Base-by-base conservation (phyloP, 2,113 vertebrate genomes). In the Suncus etruscus region DNA sequence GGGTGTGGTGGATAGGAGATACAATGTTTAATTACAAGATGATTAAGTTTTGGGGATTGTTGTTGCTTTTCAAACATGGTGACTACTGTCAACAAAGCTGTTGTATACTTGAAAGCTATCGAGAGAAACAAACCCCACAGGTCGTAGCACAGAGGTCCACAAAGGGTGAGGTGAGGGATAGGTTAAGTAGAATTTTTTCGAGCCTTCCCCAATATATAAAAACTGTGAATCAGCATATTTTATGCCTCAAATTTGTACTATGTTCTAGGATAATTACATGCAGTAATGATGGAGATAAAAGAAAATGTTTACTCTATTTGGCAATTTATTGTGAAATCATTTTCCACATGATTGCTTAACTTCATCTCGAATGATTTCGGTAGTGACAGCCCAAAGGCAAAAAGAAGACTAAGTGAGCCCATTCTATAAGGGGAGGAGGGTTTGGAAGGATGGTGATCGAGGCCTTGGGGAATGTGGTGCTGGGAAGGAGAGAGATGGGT, bases 321-420 rank as follows among this genome's bases (percentile, higher is more conserved):
- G 54, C 18, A 58, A 14, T 16, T 58, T 18, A 58, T 18, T 58
- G 54, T 5, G 11, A 18, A 58, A 18, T 8, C 15, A 16, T 58
- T 58, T 16, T 8, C 54, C 54, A 14, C 54, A 16, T 14, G 54
- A 58, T 58, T 58, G 15, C 54, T 47, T 61, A 39, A 22, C 3
- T 27, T 16, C 14, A 61, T 48, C 69, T 24, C 32, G 48, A 50
- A 48, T 5, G 24, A n/a, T 3, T 39, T 39, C 0, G 65, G 6
- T 54, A 48, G 70, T 25, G 39, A 8, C 24, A 68, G 31, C 5
- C 8, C 8, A 27, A 12, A 11, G 7, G 24, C 74, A 65, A 31
- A 11, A 54, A 76, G 32, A 31, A 18, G 1, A 0, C 4, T 24
- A 32, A 61, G 48, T 48, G 3, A 20, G 48, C 11, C 31, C 3